Conservation (phyloP, 2,797 vertebrate genomes). For the Danionella dracula region DNA sequence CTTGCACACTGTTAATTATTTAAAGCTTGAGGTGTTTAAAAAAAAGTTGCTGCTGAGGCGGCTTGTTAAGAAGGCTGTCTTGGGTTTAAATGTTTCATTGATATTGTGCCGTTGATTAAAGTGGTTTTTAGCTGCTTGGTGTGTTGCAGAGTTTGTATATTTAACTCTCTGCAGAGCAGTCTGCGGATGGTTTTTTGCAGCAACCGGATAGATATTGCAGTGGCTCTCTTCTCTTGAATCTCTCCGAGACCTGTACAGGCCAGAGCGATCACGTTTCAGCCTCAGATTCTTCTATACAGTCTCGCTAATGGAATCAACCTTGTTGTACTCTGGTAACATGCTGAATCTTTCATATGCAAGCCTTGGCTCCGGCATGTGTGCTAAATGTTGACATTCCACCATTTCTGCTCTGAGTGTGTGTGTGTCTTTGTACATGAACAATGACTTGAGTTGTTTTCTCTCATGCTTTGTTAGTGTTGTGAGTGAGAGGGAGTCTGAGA, state of each 20-base stretch:
- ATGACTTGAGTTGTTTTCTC: slow-evolving; percentile 26
- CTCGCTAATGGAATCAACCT: slow-evolving; percentile 55
- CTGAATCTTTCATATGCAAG: slow-evolving; percentile 61
- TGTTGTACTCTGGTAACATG: slow-evolving; percentile 33
- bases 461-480: slow-evolving; percentile 5
- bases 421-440: slow-evolving; percentile 15
- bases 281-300: slow-evolving; percentile 50
- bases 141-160: slow-evolving; percentile 2
- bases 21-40: not conserved
- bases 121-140: not conserved
- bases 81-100: slow-evolving; percentile 17
- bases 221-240: not conserved
- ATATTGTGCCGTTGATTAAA: not conserved
- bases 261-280: slow-evolving; percentile 60
- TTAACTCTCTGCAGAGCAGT: not conserved
- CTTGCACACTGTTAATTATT: slow-evolving; percentile 38
- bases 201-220: slow-evolving; percentile 4
- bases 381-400: slow-evolving; percentile 51
- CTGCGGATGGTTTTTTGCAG: slow-evolving; percentile 24
- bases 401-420: no score
- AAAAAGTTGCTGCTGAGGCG: not conserved
- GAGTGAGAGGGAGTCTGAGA: slow-evolving; percentile 15
- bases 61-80: not conserved
- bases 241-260: slow-evolving; percentile 20
- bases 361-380: slow-evolving; percentile 28